Percentiles rank a stretch among this genome's conserved stretches.
These are phyloP conservation scores for Enteromius treurensis DNA, from an alignment of 2,797 vertebrate species.

Conservation along the genomic window DNA sequence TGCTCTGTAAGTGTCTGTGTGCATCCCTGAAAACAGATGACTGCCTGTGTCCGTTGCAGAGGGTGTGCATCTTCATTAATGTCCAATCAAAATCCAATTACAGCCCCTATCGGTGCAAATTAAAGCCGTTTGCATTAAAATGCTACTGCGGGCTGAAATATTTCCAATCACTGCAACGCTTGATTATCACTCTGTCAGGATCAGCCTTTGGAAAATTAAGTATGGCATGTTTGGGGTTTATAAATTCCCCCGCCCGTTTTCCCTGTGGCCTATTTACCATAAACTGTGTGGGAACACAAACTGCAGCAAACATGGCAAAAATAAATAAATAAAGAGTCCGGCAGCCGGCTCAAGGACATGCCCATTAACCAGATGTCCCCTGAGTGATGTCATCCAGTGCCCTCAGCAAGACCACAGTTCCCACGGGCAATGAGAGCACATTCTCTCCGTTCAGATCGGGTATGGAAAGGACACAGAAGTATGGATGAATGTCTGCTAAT, in stretches of 20 bases:
- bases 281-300: constrained; percentile 51
- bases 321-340: constrained; percentile 51
- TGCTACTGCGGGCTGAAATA: constrained; percentile 74
- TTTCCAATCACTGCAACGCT: constrained; percentile 79
- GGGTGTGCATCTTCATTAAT: constrained; percentile 82
- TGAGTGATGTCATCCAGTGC: constrained; percentile 40
- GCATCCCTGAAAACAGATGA: constrained; percentile 72
- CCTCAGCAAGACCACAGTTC: constrained; percentile 3
- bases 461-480: background rate
- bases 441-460: background rate
- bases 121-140: constrained; percentile 77
- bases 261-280: constrained; percentile 61
- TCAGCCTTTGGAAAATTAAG: constrained; percentile 60
- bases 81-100: constrained; percentile 86
- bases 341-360: constrained; percentile 23
- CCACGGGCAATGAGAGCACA: constrained; percentile 11
- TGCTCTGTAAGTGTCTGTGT: constrained; percentile 9
- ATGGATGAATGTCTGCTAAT: background rate
- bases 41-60: constrained; percentile 74
- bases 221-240: constrained; percentile 51
- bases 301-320: constrained; percentile 42
- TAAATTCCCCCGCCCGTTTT: constrained; percentile 50
- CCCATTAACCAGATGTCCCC: constrained; percentile 11
- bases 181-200: constrained; percentile 74
- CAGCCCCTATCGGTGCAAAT: constrained; percentile 77